phyloP scores from a whole-genome alignment of 2,888 invertebrate species.

The Agrilus cyanescens region DNA sequence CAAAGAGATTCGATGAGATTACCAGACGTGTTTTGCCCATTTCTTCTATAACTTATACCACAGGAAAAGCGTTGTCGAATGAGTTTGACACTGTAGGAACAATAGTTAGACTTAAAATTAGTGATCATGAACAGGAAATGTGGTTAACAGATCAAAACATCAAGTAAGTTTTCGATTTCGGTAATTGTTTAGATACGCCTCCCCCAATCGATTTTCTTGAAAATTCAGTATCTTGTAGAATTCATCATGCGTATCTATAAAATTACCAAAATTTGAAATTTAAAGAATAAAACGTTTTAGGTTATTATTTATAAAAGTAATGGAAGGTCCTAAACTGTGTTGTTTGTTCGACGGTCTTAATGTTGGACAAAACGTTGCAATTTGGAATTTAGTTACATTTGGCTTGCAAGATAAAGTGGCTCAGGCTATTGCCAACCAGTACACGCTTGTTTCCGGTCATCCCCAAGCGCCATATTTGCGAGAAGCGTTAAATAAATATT shows the following conservation, averaged over 20 bases:
- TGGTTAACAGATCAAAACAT: constrained; percentile 41
- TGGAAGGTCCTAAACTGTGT: constrained; percentile 35
- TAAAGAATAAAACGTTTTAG: constrained; percentile 15
- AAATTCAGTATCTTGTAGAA: too few species aligned
- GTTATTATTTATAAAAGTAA: constrained; percentile 35
- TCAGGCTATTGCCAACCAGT: constrained; percentile 49
- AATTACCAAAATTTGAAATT: not conserved
- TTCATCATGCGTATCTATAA: not conserved
- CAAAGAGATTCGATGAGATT: constrained; percentile 10
- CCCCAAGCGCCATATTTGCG: constrained; percentile 43
- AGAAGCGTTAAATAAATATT: constrained; percentile 37
- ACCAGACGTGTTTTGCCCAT: constrained; percentile 31
- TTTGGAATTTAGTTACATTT: constrained; percentile 51
- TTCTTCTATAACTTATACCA: constrained; percentile 31
- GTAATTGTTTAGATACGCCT: too few species aligned
- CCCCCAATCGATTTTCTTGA: too few species aligned
- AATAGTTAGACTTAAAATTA: constrained; percentile 44
- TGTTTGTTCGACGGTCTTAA: constrained; percentile 43
- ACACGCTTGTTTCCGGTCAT: constrained; percentile 47
- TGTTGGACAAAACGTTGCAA: constrained; percentile 44
- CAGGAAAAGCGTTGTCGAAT: constrained; percentile 40
- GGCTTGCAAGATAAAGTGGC: constrained; percentile 41
- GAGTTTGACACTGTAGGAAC: constrained; percentile 67
- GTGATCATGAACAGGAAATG: constrained; percentile 42
- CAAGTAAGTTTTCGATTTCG: not conserved